Percentiles rank a stretch among this genome's conserved stretches.
Conservation (phyloP, 2,888 invertebrate species). For the Doris montereyensis region DNA sequence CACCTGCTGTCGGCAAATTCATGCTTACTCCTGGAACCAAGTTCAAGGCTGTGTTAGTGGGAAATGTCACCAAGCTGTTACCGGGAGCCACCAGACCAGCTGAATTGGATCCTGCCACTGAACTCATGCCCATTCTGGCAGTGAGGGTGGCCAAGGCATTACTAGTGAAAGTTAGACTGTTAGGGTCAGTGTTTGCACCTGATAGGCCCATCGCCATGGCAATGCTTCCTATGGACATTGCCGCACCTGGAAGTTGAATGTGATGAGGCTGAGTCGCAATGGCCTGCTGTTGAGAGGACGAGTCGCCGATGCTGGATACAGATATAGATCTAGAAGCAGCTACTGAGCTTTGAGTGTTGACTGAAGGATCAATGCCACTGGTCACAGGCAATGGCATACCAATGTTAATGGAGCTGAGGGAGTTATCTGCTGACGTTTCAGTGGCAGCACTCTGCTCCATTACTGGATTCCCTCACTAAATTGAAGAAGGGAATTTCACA, state of each 20-base stretch:
- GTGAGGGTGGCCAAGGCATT: conserved; percentile 37
- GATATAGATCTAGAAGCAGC: conserved; percentile 31
- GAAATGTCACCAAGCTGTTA: conserved; percentile 38
- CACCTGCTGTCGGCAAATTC: conserved; percentile 1
- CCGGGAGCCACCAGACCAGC: conserved; percentile 30
- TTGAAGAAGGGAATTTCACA: too few species aligned
- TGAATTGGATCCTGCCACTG: conserved; percentile 24
- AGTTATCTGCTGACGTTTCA: conserved; percentile 21
- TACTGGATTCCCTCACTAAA: too few species aligned
- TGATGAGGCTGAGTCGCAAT: conserved; percentile 35
- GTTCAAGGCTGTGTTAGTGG: conserved; percentile 31
- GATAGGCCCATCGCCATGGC: conserved; percentile 40
- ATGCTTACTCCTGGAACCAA: conserved; percentile 36
- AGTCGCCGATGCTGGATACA: conserved; percentile 28
- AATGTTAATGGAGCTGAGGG: conserved; percentile 27
- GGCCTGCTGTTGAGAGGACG: conserved; percentile 1
- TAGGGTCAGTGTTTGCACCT: conserved; percentile 36
- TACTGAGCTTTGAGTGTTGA: conserved; percentile 23
- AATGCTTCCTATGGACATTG: conserved; percentile 38
- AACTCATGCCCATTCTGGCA: conserved; percentile 42
- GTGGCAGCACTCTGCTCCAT: conserved; percentile 27
- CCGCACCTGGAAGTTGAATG: conserved; percentile 39
- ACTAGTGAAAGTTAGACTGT: conserved; percentile 41
- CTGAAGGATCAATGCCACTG: conserved; percentile 31
- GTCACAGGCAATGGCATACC: conserved; percentile 38